Base-by-base conservation (phyloP, 2,888 invertebrate genomes). In the Andricus curvator region DNA sequence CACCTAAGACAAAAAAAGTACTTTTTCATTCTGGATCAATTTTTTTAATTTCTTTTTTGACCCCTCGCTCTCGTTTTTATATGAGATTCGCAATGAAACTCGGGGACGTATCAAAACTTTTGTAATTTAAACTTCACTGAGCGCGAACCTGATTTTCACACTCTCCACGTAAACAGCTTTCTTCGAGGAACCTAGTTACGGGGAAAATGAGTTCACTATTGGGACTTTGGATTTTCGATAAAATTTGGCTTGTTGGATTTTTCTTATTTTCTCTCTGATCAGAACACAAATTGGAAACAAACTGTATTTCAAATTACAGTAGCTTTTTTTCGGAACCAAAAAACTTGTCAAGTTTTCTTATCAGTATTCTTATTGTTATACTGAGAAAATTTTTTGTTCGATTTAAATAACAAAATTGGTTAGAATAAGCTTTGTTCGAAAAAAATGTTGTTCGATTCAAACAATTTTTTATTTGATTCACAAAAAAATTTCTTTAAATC, bases 61-160 rank as follows among this genome's bases (percentile, higher is more conserved):
- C 81, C 70, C 70, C 78, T 81, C 82, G 78, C 82, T 65, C 79
- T 80, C 78, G 78, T 85, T 83, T 85, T 81, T 78, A 56, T 74
- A 33, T 74, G 51, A 77, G 80, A 81, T 81, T 66, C 80, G 67
- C 80, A 80, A 84, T 78, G 76, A 67, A 68, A 80, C 78, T 25
- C 78, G 60, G 82, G 74, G 81, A 83, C 81, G 81, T 74, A 86
- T 85, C 86, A 83, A 90, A 90, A 90, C 88, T 90, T 90, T 90
- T 90, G 90, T 89, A 90, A 90, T 90, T 90, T 90, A 90, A 90
- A 90, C 88, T 90, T 90, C 86, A 84, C 86, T 82, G 74, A 74
- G 74, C 85, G 88, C 86, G 83, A 82, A 84, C 87, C 89, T 88
- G 90, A 90, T 89, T 90, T 89, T 89, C 90, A 88, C 89, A 88